Conservation (phyloP, 1,140 invertebrate genomes). For the Eumeta japonica region DNA sequence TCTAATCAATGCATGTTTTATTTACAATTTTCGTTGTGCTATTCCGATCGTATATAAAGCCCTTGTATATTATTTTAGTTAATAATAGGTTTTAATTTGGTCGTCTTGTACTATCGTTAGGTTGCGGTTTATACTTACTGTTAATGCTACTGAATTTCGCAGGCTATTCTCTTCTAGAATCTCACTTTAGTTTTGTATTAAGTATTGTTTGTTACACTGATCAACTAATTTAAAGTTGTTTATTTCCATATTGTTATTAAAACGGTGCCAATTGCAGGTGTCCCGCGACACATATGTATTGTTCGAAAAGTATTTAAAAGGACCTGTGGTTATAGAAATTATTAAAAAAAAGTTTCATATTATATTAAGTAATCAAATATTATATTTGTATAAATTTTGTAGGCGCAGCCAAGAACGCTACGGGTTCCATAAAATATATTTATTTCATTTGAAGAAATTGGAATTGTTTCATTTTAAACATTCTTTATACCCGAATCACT, state of each 20-base stretch:
- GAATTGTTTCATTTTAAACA: no score
- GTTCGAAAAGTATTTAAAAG: conserved; percentile 5
- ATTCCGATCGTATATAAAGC: no score
- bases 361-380: conserved; percentile 31
- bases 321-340: conserved; percentile 21
- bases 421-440: conserved; percentile 56
- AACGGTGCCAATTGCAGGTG: conserved; percentile 50
- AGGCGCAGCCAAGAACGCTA: conserved; percentile 55
- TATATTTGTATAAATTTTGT: conserved; percentile 53
- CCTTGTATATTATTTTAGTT: no score
- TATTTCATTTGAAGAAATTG: conserved; percentile 49
- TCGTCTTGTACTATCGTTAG: no score
- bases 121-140: conserved; percentile 51
- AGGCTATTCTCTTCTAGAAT: conserved; percentile 43
- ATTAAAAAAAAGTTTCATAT: conserved; percentile 23
- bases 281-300: conserved; percentile 32
- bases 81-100: no score
- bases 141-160: conserved; percentile 24
- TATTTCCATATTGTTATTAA: conserved; percentile 20
- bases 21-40: no score
- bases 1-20: no score
- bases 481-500: no score
- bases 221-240: no score
- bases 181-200: conserved; percentile 48
- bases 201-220: neutral